Base-by-base conservation (phyloP, 1,140 invertebrate genomes). In the Trachymyrmex septentrionalis region DNA sequence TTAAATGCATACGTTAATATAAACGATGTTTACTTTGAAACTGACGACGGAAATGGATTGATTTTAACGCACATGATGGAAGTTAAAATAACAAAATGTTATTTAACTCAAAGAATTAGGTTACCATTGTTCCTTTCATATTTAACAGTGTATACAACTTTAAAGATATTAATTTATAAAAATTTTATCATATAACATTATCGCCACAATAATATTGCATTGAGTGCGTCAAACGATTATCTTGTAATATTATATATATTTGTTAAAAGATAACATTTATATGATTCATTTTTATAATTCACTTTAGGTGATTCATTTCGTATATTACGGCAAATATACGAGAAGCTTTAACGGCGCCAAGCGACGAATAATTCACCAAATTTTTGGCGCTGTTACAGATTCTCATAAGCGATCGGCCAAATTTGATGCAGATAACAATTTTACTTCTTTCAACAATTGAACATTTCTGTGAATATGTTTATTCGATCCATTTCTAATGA, bases 311-410 rank as follows among this genome's bases (percentile, higher is more conserved):
- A 81, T 81, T 55, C 30, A 81, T 81, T 81, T 53, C 48, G 9
- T 9, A 30, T 34, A 21, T 80, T 69, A 38, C 38, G 55, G 64
- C 48, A 38, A 81, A 81, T 81, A 21, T 69, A 55, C 30, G 77
- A 44, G 48, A 57, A 64, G 64, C 30, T 81, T 69, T 57, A 71
- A 57, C 77, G 63, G 77, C 64, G 63, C 77, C 77, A 24, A 69
- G 34, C 63, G 48, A 24, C 64, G 44, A 81, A 71, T 81, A 81
- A 81, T 81, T 81, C 48, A 81, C 9, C 14, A 38, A 81, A 81
- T 55, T 81, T 81, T 71, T 81, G 77, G 77, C 77, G 64, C 64
- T 50, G 61, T 66, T 66, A 71, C 77, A 81, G 30, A 50, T 27
- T 38, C 77, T 81, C 21, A 19, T 81, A 44, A 21, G 9, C 64